Percentiles rank a stretch among this genome's conserved stretches.
These are phyloP conservation scores for Desoria tigrina DNA, from an alignment of 2,888 invertebrate species.

Conservation along the genomic window DNA sequence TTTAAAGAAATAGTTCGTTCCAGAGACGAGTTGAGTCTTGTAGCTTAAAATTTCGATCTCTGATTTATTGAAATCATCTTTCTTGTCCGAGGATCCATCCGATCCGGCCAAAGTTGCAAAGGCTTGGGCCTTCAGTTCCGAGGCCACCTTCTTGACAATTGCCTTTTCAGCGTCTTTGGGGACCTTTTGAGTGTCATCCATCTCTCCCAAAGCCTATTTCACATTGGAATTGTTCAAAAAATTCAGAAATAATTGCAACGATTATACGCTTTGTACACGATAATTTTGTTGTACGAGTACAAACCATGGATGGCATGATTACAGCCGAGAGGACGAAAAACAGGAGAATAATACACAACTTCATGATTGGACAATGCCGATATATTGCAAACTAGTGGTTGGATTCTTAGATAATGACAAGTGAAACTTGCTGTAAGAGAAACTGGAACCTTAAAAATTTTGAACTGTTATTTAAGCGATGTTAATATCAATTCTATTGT, in stretches of 20 bases:
- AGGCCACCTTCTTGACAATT: constrained; percentile 20
- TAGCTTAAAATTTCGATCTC: constrained; percentile 57
- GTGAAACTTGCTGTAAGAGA: too few relatives aligned
- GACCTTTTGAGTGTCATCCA: constrained; percentile 25
- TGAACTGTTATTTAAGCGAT: too few relatives aligned
- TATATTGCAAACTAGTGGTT: too few relatives aligned
- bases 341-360: neutral
- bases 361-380: neutral
- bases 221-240: too few relatives aligned
- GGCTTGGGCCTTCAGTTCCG: constrained; percentile 26
- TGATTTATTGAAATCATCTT: constrained; percentile 29
- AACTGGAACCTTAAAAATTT: too few relatives aligned
- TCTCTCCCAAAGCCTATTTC: constrained; percentile 23
- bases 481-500: too few relatives aligned
- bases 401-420: too few relatives aligned
- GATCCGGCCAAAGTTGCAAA: constrained; percentile 13
- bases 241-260: neutral
- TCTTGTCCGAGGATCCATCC: constrained; percentile 7
- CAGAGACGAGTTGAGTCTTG: constrained; percentile 57
- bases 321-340: constrained; percentile 1
- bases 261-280: neutral
- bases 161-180: constrained; percentile 18
- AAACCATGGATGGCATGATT: constrained; percentile 16
- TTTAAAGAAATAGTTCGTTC: constrained; percentile 58
- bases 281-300: too few relatives aligned